Conservation (phyloP, 2,797 vertebrate species). For the Amphiprion clarkii region DNA sequence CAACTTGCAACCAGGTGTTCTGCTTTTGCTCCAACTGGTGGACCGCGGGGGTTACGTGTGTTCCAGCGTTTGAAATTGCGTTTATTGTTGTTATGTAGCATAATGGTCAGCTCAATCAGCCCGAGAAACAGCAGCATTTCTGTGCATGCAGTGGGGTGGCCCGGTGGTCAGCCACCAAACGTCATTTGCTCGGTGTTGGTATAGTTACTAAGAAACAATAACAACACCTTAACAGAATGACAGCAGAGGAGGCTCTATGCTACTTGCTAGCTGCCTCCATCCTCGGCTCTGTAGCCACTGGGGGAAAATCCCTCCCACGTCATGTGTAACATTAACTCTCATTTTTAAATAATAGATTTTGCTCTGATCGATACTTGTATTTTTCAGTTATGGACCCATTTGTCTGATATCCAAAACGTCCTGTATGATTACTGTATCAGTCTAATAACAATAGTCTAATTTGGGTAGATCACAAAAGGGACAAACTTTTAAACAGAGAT, state of each 20-base stretch:
- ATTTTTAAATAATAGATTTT: not conserved
- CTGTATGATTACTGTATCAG: not conserved
- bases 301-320: not conserved
- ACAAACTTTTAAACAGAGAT: not conserved
- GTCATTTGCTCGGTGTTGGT: not conserved
- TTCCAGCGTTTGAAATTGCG: slow-evolving; percentile 38
- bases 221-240: not conserved
- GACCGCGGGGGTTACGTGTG: slow-evolving; percentile 11
- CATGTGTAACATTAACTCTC: not conserved
- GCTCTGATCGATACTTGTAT: not conserved
- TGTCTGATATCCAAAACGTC: not conserved
- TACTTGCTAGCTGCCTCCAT: slow-evolving; percentile 35
- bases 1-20: not conserved
- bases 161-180: not conserved
- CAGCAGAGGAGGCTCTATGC: slow-evolving; percentile 40
- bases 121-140: slow-evolving; percentile 3
- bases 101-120: slow-evolving; percentile 5
- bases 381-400: not conserved
- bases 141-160: not conserved
- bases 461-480: not conserved
- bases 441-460: not conserved
- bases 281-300: slow-evolving; percentile 2
- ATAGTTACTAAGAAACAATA: not conserved
- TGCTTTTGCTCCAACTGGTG: not conserved
- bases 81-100: slow-evolving; percentile 64